Base-by-base conservation (phyloP, 2,888 invertebrate genomes). In the Andrena praecox region DNA sequence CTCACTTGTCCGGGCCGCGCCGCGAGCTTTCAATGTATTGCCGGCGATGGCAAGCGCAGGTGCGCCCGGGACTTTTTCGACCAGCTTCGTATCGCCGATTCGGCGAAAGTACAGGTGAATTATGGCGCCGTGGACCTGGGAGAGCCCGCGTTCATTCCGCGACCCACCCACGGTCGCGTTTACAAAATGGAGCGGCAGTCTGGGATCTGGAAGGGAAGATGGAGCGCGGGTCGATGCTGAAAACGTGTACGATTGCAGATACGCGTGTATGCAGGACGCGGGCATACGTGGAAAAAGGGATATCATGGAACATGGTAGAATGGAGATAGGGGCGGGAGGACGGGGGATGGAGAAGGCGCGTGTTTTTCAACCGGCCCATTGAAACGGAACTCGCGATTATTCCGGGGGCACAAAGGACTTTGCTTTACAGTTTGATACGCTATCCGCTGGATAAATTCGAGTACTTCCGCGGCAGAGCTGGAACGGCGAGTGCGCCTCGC, bases 1-100 rank as follows among this genome's bases (percentile, higher is more conserved):
- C 27, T 10, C 33, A 2, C 42, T 27, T 42, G 29, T 35, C 20
- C 10, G 8, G 42, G 29, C 33, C 10, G 66, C 54, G 52, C 42
- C 33, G 71, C 27, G n/a, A 29, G 31, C 76, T 20, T 29, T 29
- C 67, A 48, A 71, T 52, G 80, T 64, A 69, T 78, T 72, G 73
- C 69, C 73, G 59, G 5, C 33, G 73, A 42, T 74, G 81, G 79
- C 79, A 81, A 74, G 73, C 79, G 79, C 81, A 81, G 81, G 81
- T 81, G 81, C 27, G 79, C 75, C 29, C 7, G 56, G 54, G 29
- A 79, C 60, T 81, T 81, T 81, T 81, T 82, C 76, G 68, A 33
- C 24, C 16, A 31, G 29, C 20, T n/a, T 63, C 50, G 70, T 59
- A 69, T 66, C 70, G 59, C 20, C 70, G 50, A 56, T 24, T 24